These are phyloP conservation scores for Mercenaria mercenaria DNA, from an alignment of 1,140 invertebrate genomes.

Conservation along the genomic window DNA sequence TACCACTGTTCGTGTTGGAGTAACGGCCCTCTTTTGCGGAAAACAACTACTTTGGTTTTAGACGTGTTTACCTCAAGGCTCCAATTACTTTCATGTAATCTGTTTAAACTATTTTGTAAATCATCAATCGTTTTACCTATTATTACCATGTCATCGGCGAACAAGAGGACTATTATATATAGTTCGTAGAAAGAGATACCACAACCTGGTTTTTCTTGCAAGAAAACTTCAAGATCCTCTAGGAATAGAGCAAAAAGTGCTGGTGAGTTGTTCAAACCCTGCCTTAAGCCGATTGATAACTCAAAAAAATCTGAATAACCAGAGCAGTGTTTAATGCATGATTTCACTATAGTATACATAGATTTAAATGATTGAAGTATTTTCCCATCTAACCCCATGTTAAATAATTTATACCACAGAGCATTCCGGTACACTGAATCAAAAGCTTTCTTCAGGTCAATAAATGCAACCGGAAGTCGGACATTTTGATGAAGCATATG, in stretches of 20 bases:
- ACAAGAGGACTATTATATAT: too few species aligned
- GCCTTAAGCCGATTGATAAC: too few species aligned
- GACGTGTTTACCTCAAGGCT: not conserved
- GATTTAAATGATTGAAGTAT: not conserved
- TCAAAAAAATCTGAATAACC: too few species aligned
- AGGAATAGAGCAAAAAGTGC: too few species aligned
- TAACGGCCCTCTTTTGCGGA: not conserved
- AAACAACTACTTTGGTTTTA: slow-evolving; percentile 28
- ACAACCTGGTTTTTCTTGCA: too few species aligned
- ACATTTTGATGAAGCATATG: too few species aligned
- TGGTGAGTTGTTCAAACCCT: not conserved
- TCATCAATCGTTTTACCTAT: slow-evolving; percentile 3
- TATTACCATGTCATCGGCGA: too few species aligned
- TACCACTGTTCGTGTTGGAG: too few species aligned
- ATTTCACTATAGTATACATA: not conserved
- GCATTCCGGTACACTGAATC: not conserved
- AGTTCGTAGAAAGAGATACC: too few species aligned
- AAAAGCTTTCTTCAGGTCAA: not conserved
- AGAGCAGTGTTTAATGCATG: not conserved
- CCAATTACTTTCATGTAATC: slow-evolving; percentile 10
- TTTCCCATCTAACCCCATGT: not conserved
- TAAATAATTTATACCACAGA: not conserved
- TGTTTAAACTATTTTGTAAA: slow-evolving; percentile 3
- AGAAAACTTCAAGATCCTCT: not conserved
- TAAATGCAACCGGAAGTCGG: too few species aligned